Percentiles rank a stretch among this genome's conserved stretches.
Conservation (phyloP, 2,888 invertebrate species). For the Tupiocoris notatus region DNA sequence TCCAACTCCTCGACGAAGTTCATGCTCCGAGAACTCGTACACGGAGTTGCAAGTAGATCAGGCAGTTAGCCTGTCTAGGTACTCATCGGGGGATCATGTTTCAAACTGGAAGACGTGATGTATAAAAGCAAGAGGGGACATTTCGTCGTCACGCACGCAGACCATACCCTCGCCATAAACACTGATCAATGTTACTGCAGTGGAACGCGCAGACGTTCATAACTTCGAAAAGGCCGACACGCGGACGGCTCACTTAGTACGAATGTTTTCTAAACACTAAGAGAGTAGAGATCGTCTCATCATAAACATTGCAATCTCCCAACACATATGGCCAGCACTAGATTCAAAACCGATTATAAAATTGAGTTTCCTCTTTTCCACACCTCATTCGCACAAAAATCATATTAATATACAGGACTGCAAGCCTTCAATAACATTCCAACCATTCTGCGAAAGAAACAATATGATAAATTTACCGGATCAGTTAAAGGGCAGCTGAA, state of each 20-base stretch:
- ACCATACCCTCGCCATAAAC: background rate
- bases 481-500: too few species aligned
- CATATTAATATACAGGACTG: too few species aligned
- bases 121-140: slow-evolving; percentile 20
- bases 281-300: too few species aligned
- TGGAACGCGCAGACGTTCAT: background rate
- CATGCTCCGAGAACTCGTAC: background rate
- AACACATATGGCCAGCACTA: too few species aligned
- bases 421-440: too few species aligned
- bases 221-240: background rate
- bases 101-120: slow-evolving; percentile 11
- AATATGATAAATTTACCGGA: too few species aligned
- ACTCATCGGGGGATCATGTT: slow-evolving; percentile 4
- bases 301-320: too few species aligned
- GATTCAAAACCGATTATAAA: too few species aligned
- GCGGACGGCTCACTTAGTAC: background rate
- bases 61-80: background rate
- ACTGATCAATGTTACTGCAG: background rate
- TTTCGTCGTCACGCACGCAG: slow-evolving; percentile 33
- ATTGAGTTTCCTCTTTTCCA: too few species aligned
- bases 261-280: too few species aligned
- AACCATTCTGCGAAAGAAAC: too few species aligned
- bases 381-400: too few species aligned
- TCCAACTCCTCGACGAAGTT: background rate
- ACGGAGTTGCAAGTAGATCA: background rate